A percentile compares a stretch with the other conserved stretches of the same genome.
Conservation (phyloP, 2,888 invertebrate species). For the Noctua fimbriata region DNA sequence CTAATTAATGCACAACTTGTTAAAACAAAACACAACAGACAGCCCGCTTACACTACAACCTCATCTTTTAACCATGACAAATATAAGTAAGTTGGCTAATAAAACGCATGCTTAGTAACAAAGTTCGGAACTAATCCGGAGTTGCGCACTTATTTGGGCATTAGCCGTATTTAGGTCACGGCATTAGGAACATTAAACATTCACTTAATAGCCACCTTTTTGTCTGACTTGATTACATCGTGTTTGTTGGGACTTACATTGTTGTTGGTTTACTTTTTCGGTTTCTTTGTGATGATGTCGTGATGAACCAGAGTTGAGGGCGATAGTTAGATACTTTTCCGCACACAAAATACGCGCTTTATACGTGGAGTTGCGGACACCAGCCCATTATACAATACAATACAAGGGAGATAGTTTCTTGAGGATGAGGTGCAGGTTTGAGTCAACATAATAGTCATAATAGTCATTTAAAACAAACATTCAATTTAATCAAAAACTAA, state of each 20-base stretch:
- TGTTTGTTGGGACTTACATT: conserved; percentile 34
- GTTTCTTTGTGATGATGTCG: background rate
- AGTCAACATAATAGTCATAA: too few species aligned
- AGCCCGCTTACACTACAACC: conserved; percentile 22
- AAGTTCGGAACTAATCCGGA: conserved; percentile 64
- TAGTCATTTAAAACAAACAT: too few species aligned
- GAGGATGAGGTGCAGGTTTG: background rate
- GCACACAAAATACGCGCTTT: too few species aligned
- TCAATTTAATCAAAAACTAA: too few species aligned
- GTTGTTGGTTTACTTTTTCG: conserved; percentile 44
- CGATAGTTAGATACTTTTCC: too few species aligned
- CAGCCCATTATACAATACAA: too few species aligned
- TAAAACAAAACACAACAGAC: conserved; percentile 32
- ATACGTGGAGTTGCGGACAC: too few species aligned
- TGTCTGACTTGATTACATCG: conserved; percentile 62
- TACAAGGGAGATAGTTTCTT: background rate
- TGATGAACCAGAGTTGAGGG: background rate
- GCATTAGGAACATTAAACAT: conserved; percentile 61
- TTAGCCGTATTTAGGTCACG: conserved; percentile 60
- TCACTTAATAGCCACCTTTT: conserved; percentile 64
- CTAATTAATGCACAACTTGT: background rate
- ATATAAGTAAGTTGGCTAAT: conserved; percentile 60
- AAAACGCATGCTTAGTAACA: conserved; percentile 61
- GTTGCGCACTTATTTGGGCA: conserved; percentile 62
- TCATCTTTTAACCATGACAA: conserved; percentile 49